phyloP scores from a whole-genome alignment of 2,888 invertebrate genomes.

The Leucophora obtusa region DNA sequence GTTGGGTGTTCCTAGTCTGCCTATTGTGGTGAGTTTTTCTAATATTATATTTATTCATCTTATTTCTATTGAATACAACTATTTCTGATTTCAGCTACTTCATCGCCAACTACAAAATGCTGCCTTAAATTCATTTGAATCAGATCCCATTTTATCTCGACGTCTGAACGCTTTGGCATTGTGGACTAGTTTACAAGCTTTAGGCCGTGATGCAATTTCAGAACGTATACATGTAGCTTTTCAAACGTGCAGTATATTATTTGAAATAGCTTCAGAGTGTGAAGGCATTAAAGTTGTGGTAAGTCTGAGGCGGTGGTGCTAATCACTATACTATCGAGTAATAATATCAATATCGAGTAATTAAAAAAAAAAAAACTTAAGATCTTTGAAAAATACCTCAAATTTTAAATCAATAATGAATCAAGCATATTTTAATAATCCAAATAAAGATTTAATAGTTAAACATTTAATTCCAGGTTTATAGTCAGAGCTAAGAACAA shows the following conservation, averaged over 20 bases:
- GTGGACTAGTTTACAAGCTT: constrained; percentile 89
- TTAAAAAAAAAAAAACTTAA: background rate
- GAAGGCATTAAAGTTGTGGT: constrained; percentile 86
- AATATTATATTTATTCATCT: constrained; percentile 71
- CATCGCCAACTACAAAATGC: constrained; percentile 77
- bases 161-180: constrained; percentile 88
- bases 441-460: no score
- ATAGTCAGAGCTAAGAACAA: no score
- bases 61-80: constrained; percentile 53
- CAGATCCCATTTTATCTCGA: constrained; percentile 77
- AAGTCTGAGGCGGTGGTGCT: constrained; percentile 70
- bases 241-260: constrained; percentile 83
- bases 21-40: constrained; percentile 92
- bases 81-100: constrained; percentile 69
- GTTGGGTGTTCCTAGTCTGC: constrained; percentile 94
- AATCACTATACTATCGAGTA: constrained; percentile 26
- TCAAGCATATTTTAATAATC: no score
- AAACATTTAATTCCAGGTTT: no score
- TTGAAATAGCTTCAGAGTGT: constrained; percentile 80
- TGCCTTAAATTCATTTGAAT: constrained; percentile 77
- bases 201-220: constrained; percentile 86
- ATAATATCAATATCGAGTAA: background rate
- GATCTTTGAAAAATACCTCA: no score
- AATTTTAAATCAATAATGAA: no score
- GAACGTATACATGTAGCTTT: constrained; percentile 87